Percentiles rank a stretch among this genome's conserved stretches.
These are phyloP conservation scores for Labrus mixtus DNA, from an alignment of 2,113 vertebrate genomes.

Conservation along the genomic window DNA sequence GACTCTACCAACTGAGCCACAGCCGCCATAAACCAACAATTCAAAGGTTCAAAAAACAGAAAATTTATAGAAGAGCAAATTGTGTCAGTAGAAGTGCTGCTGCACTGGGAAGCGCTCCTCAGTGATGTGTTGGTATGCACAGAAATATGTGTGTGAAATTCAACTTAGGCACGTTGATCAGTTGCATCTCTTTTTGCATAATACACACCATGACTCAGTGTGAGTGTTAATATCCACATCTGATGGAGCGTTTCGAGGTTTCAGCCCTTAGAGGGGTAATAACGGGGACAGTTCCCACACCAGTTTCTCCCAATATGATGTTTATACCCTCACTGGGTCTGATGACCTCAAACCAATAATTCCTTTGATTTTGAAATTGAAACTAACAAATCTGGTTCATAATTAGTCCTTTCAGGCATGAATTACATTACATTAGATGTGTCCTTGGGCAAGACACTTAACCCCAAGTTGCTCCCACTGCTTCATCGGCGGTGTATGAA, in stretches of 20 bases:
- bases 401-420: background rate
- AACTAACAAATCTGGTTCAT: background rate
- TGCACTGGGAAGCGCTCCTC: background rate
- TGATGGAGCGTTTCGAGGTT: background rate
- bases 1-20: too few species aligned
- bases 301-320: background rate
- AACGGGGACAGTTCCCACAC: background rate
- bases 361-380: background rate
- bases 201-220: background rate
- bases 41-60: background rate
- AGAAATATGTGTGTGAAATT: constrained; percentile 14
- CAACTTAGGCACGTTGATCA: constrained; percentile 2
- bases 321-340: background rate
- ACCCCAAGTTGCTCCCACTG: too few species aligned
- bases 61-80: too few species aligned
- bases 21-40: too few species aligned
- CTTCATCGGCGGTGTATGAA: too few species aligned
- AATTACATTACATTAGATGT: too few species aligned
- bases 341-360: background rate
- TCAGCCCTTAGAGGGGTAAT: background rate
- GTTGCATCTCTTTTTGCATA: background rate
- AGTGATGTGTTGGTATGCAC: background rate
- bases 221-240: background rate
- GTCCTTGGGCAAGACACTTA: too few species aligned
- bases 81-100: background rate